A percentile compares a stretch with the other conserved stretches of the same genome.
phyloP scores from a whole-genome alignment of 2,113 vertebrate species.

The Anguilla rostrata region DNA sequence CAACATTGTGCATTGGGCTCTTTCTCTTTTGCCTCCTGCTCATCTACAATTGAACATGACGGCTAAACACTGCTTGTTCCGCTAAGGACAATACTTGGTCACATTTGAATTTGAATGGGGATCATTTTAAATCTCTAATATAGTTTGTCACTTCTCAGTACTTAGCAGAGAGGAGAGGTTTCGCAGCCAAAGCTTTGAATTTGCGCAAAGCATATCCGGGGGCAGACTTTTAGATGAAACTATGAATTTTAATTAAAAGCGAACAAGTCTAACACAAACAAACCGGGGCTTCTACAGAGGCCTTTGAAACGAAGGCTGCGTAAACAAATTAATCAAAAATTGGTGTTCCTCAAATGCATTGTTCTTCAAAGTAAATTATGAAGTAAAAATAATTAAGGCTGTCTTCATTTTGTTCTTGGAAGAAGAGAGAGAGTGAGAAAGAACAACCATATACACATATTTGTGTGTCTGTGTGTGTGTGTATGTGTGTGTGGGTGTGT shows the following conservation, averaged over 20 bases:
- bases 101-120: conserved; percentile 21
- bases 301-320: conserved; percentile 22
- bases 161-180: conserved; percentile 15
- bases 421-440: conserved; percentile 5
- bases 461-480: background rate
- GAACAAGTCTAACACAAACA: conserved; percentile 12
- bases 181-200: conserved; percentile 8
- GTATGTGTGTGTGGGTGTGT: background rate
- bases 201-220: conserved; percentile 4
- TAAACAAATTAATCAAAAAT: conserved; percentile 33
- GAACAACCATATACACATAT: background rate
- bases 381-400: conserved; percentile 20
- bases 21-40: conserved; percentile 33
- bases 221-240: conserved; percentile 33
- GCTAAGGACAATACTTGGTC: background rate
- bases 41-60: conserved; percentile 33
- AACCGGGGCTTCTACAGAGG: conserved; percentile 3
- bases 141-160: conserved; percentile 23
- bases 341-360: conserved; percentile 21
- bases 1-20: conserved; percentile 49
- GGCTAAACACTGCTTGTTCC: conserved; percentile 9
- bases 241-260: conserved; percentile 15
- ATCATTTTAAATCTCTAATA: conserved; percentile 29
- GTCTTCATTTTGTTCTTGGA: conserved; percentile 20
- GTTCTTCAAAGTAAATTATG: conserved; percentile 29